Base-by-base conservation (phyloP, 2,113 vertebrate species). In the Orcinus orca region DNA sequence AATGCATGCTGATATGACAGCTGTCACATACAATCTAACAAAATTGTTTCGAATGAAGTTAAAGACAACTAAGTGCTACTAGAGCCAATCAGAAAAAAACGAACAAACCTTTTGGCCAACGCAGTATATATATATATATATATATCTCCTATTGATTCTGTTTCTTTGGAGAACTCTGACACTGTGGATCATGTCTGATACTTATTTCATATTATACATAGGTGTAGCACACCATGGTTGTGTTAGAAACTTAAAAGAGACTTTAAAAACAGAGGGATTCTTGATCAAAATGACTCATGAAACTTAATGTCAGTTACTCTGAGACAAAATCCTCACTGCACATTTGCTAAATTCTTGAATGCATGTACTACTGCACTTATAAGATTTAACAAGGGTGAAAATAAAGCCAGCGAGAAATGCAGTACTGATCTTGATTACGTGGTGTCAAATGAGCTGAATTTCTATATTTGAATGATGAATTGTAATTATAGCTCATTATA, bases 371-470 rank as follows among this genome's bases (percentile, higher is more conserved):
- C 62, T 68, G 38, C 21, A 47, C 25, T 18, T 79, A n/a, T 63
- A 11, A 17, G 29, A 88, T 95, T 96, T 96, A 58, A 81, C 36
- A 84, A 17, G 74, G 50, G 14, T 71, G 13, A 77, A 94, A 81
- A 76, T 93, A 94, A 87, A 94, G 74, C 47, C 50, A 82, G 33
- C 86, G 44, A 74, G 21, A 83, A 90, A 60, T 38, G 23, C 58
- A 85, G 15, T 85, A 73, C 79, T 90, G 60, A 67, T 85, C 60
- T 92, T 94, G n/a, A 93, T 89, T 89, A 92, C 8, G 6, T 93
- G 38, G 8, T 88, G 7, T 91, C 47, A 90, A 82, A 44, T 74
- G 47, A 87, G 41, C 55, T 88, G 47, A 90, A 76, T 90, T 82
- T 68, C 68, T 90, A 1, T 87, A 36, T 84, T 92, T 70, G 80